Percentiles rank a stretch among this genome's conserved stretches.
These are phyloP conservation scores for Camponotus floridanus DNA, from an alignment of 1,140 invertebrate species.

Conservation along the genomic window DNA sequence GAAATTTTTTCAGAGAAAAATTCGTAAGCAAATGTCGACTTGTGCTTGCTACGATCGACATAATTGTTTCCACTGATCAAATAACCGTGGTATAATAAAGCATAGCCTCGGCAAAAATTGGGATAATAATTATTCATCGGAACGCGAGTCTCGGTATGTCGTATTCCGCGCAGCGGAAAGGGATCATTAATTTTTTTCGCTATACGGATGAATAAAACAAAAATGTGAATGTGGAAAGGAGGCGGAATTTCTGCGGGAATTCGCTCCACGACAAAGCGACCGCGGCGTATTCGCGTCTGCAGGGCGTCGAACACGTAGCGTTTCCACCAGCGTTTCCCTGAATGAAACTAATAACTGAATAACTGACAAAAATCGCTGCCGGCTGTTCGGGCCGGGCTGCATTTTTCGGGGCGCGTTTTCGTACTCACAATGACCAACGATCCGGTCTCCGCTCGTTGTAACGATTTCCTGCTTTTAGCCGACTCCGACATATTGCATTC, in stretches of 20 bases:
- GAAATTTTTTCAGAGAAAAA: background rate
- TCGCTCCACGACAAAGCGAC: slow-evolving; percentile 49
- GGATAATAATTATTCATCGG: slow-evolving; percentile 52
- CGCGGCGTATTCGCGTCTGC: slow-evolving; percentile 55
- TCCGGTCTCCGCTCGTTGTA: slow-evolving; percentile 53
- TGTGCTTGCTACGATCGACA: background rate
- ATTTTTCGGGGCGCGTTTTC: slow-evolving; percentile 80
- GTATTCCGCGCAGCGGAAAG: slow-evolving; percentile 22
- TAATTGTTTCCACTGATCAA: slow-evolving; percentile 38
- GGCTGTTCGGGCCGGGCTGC: slow-evolving; percentile 81
- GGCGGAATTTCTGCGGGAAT: slow-evolving; percentile 36
- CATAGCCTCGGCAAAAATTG: slow-evolving; percentile 31
- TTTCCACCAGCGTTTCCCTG: slow-evolving; percentile 71
- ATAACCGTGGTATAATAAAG: slow-evolving; percentile 29
- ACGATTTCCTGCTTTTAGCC: slow-evolving; percentile 70
- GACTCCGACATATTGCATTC: slow-evolving; percentile 81
- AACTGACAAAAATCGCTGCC: slow-evolving; percentile 84
- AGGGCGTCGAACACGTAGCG: slow-evolving; percentile 72
- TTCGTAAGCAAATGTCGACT: slow-evolving; percentile 10
- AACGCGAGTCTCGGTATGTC: slow-evolving; percentile 20
- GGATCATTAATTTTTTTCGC: slow-evolving; percentile 40
- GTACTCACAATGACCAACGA: slow-evolving; percentile 78
- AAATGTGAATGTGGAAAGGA: slow-evolving; percentile 17
- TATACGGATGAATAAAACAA: slow-evolving; percentile 32
- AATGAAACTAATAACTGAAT: slow-evolving; percentile 85